Percentiles rank a stretch among this genome's conserved stretches.
Conservation (phyloP, 2,113 vertebrate genomes). For the Sapajus apella region DNA sequence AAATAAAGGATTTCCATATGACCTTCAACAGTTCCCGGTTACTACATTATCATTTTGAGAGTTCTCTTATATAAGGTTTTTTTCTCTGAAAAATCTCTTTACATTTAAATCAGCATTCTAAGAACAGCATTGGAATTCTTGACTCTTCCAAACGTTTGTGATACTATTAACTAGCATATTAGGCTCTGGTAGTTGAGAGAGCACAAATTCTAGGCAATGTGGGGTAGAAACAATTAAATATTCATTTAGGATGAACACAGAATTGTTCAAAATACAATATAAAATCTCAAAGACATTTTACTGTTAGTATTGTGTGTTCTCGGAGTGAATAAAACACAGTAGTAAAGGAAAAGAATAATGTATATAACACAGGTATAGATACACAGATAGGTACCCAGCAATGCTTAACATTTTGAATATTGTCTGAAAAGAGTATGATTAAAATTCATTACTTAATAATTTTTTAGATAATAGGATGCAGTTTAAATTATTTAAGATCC, state of each 20-base stretch:
- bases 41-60: not conserved
- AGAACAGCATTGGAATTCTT: not conserved
- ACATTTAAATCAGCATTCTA: not conserved
- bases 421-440: conserved; percentile 11
- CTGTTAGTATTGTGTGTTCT: not conserved
- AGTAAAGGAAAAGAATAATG: not conserved
- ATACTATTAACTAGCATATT: not conserved
- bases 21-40: not conserved
- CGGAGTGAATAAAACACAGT: not conserved
- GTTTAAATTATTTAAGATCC: not conserved
- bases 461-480: not conserved
- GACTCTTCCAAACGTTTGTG: not conserved
- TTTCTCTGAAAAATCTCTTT: conserved; percentile 18
- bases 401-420: conserved; percentile 28
- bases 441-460: not conserved
- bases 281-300: conserved; percentile 34
- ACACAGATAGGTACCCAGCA: not conserved
- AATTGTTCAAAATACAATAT: not conserved
- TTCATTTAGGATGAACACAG: not conserved
- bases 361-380: not conserved
- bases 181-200: not conserved
- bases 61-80: not conserved
- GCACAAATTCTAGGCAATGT: not conserved
- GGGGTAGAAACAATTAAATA: not conserved
- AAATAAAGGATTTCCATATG: not conserved